Conservation (phyloP, 2,888 invertebrate genomes). For the Aethes cnicana region DNA sequence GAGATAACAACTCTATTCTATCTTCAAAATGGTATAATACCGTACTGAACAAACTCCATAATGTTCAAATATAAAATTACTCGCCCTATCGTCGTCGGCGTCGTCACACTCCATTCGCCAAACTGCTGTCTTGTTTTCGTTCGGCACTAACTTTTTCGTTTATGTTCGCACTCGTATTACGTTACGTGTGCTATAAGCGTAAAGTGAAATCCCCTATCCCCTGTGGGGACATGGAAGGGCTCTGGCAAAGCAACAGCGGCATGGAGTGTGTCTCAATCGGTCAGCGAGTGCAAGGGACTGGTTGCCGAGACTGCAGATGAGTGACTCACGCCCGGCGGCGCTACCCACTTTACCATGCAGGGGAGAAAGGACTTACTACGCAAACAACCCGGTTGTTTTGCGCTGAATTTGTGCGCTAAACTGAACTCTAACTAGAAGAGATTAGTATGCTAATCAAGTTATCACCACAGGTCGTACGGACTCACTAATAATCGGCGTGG, state of each 20-base stretch:
- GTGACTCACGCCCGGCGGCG: conserved; percentile 29
- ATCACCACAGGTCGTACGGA: conserved; percentile 61
- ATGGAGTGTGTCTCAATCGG: conserved; percentile 11
- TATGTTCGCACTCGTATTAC: conserved; percentile 36
- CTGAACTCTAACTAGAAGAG: conserved; percentile 73
- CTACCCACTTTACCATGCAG: conserved; percentile 44
- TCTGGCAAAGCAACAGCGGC: conserved; percentile 16
- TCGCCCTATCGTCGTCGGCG: conserved; percentile 75
- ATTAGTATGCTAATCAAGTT: conserved; percentile 75
- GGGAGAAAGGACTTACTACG: conserved; percentile 68
- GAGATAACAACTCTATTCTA: conserved; percentile 69
- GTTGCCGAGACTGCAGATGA: too few species aligned
- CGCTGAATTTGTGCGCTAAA: conserved; percentile 60
- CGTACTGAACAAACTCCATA: conserved; percentile 61
- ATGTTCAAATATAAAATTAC: conserved; percentile 75
- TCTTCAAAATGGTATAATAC: conserved; percentile 56
- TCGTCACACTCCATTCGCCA: conserved; percentile 63
- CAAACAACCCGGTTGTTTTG: conserved; percentile 51
- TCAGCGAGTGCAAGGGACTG: not conserved
- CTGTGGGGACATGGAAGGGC: conserved; percentile 33
- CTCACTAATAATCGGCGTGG: conserved; percentile 62
- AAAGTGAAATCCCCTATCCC: conserved; percentile 59
- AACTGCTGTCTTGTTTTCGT: conserved; percentile 59
- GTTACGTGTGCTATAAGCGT: conserved; percentile 25
- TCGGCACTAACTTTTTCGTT: conserved; percentile 59